Base-by-base conservation (phyloP, 2,888 invertebrate species). In the Neuroscelio doddi region DNA sequence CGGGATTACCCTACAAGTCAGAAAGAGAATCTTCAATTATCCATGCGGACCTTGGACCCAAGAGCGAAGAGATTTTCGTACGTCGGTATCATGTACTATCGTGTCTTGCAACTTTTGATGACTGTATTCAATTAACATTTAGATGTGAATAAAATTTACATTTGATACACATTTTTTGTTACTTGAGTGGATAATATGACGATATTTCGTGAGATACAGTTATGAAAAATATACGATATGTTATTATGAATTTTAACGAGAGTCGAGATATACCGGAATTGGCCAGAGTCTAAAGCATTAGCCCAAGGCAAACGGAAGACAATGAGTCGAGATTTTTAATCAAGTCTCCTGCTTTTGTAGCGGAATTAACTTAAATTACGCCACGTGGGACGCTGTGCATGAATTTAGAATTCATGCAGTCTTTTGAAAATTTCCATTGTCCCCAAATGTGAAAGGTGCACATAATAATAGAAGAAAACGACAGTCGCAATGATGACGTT, bases 341-440 rank as follows among this genome's bases (percentile, higher is more conserved):
- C 80, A 78, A 77, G 78, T 77, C 80, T 73, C 75, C 66, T 69
- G 79, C 66, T 77, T 77, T 80, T 77, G 80, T 80, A 80, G 79
- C 80, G 75, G 78, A 81, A 82, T 81, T 80, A 82, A 82, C 80
- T 82, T 73, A 79, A 84, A 83, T 83, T 81, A 77, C 72, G 76
- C 76, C 79, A 77, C 79, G 73, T 77, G 77, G 77, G 77, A 76
- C 73, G 75, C 73, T 68, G 71, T 69, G 72, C 63, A 57, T 71
- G 71, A 71, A 81, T 81, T 76, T 76, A 81, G 72, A 80, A 81
- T 82, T 82, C 77, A 82, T 81, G 70, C 76, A 71, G 71, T 73
- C 79, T 77, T 82, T 80, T 78, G 76, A 79, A 76, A 79, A 73
- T 77, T 65, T 71, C 73, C 74, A 76, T 78, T 77, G 75, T 78